These are phyloP conservation scores for Marmota monax DNA, from an alignment of 2,113 vertebrate species.

Conservation along the genomic window DNA sequence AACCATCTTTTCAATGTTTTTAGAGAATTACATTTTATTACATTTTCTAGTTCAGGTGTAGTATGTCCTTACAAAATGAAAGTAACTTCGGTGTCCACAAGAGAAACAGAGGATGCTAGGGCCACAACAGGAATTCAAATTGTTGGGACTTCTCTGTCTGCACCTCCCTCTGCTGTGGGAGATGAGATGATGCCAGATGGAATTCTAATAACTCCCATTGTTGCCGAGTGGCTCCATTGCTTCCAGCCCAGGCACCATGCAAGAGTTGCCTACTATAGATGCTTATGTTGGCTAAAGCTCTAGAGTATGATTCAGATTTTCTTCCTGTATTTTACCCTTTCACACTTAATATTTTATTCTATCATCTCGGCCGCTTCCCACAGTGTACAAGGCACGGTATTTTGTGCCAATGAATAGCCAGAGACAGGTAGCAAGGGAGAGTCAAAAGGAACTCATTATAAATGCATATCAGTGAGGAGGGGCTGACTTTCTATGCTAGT, in stretches of 20 bases:
- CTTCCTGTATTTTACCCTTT: slow-evolving; percentile 18
- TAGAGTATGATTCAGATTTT: not conserved
- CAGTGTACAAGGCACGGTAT: not conserved
- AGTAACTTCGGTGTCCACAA: slow-evolving; percentile 6
- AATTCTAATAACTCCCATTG: slow-evolving; percentile 69
- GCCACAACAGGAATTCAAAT: slow-evolving; percentile 64
- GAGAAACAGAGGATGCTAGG: slow-evolving; percentile 61
- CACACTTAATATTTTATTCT: slow-evolving; percentile 54
- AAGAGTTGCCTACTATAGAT: slow-evolving; percentile 31
- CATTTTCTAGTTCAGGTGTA: not conserved
- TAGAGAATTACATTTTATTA: slow-evolving; percentile 3
- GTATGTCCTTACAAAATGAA: slow-evolving; percentile 70
- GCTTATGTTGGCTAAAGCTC: slow-evolving; percentile 29
- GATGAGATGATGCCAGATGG: slow-evolving; percentile 68
- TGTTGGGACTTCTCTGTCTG: slow-evolving; percentile 39
- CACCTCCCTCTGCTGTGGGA: slow-evolving; percentile 54
- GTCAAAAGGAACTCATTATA: slow-evolving; percentile 75
- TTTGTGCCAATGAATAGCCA: slow-evolving; percentile 56
- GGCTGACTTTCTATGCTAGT: slow-evolving; percentile 57
- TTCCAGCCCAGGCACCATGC: slow-evolving; percentile 41
- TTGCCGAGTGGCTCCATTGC: slow-evolving; percentile 25
- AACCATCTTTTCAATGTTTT: not conserved
- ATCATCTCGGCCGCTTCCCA: not conserved
- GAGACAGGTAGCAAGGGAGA: slow-evolving; percentile 58
- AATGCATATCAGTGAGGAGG: slow-evolving; percentile 68